Evolutionary conservation across 2,888 invertebrate species (phyloP).

Genomic region (Zeuzera pyrina): DNA sequence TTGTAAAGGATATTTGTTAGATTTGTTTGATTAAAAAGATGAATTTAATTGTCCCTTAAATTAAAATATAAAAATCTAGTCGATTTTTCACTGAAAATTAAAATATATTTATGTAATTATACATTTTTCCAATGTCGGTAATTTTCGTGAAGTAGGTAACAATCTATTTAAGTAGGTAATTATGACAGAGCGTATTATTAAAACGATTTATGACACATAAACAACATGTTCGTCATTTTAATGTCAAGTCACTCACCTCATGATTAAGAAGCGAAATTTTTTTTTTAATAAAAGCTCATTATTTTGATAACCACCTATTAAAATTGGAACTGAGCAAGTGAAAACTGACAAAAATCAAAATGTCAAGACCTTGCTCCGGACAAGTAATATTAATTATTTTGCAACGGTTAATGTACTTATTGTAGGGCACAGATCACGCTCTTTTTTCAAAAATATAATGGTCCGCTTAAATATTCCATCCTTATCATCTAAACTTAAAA

Average conservation of each 20-base stretch:
- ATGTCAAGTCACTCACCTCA: slow-evolving; percentile 10
- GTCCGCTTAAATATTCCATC: too few relatives aligned
- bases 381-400: slow-evolving; percentile 45
- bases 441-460: background rate
- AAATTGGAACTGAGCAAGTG: slow-evolving; percentile 38
- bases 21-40: too few relatives aligned
- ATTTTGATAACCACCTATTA: slow-evolving; percentile 7
- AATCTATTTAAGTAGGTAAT: too few relatives aligned
- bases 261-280: slow-evolving; percentile 22
- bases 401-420: slow-evolving; percentile 39
- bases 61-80: too few relatives aligned
- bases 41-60: too few relatives aligned
- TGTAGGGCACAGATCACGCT: slow-evolving; percentile 14
- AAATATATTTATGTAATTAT: too few relatives aligned
- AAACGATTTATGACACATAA: slow-evolving; percentile 21
- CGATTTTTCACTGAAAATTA: too few relatives aligned
- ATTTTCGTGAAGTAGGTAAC: too few relatives aligned
- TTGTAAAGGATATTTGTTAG: too few relatives aligned
- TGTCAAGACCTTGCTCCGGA: slow-evolving; percentile 59
- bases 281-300: slow-evolving; percentile 18
- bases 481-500: too few relatives aligned
- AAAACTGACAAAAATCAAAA: slow-evolving; percentile 52
- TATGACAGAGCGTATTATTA: slow-evolving; percentile 8
- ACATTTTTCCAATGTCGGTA: too few relatives aligned
- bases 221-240: slow-evolving; percentile 10